phyloP scores from a whole-genome alignment of 2,888 invertebrate genomes.

The Coleophora deauratella region DNA sequence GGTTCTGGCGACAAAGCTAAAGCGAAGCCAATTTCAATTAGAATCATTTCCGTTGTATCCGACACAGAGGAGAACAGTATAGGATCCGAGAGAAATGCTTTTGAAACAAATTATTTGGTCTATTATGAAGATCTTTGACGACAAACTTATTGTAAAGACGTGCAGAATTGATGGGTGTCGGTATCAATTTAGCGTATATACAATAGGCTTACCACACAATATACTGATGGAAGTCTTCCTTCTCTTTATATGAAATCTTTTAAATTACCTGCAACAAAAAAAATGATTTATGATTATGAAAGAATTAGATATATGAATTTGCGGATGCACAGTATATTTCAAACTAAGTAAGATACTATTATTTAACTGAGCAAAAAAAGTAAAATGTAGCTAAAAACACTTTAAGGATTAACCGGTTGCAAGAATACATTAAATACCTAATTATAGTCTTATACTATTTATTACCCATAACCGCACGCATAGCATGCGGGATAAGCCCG shows the following conservation, averaged over 20 bases:
- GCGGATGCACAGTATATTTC: too few relatives aligned
- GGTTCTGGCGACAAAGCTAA: conserved; percentile 44
- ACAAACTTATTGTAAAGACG: conserved; percentile 48
- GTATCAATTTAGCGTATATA: conserved; percentile 31
- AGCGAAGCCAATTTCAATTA: conserved; percentile 53
- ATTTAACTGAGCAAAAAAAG: not conserved
- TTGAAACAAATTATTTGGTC: not conserved
- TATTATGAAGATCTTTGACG: conserved; percentile 25
- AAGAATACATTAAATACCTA: conserved; percentile 17
- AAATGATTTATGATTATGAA: conserved; percentile 10
- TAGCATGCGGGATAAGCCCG: conserved; percentile 16
- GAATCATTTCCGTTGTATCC: conserved; percentile 54
- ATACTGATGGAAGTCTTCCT: conserved; percentile 37
- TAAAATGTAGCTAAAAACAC: too few relatives aligned
- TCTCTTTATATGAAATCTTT: conserved; percentile 23
- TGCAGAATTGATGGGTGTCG: conserved; percentile 30
- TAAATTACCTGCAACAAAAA: conserved; percentile 57
- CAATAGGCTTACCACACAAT: conserved; percentile 29
- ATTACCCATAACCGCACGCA: conserved; percentile 9
- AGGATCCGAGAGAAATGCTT: too few relatives aligned
- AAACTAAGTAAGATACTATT: too few relatives aligned
- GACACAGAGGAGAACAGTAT: too few relatives aligned
- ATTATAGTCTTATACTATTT: conserved; percentile 20
- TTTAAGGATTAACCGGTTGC: conserved; percentile 6
- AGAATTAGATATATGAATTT: too few relatives aligned